A percentile compares a stretch with the other conserved stretches of the same genome.
phyloP scores from a whole-genome alignment of 2,797 vertebrate genomes.

The Momotus momota region DNA sequence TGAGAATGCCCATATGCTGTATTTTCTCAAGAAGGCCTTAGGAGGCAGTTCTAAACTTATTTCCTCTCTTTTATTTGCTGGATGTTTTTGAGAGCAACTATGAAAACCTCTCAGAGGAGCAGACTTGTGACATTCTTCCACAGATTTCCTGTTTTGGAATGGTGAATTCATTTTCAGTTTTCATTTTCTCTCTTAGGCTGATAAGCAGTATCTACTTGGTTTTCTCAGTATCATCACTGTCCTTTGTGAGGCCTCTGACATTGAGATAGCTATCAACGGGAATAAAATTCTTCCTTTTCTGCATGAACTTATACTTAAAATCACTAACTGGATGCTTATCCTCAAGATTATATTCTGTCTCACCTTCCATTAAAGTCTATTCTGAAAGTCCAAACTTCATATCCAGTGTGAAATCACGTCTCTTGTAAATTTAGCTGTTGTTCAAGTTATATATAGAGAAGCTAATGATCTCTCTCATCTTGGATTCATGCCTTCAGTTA shows the following conservation, averaged over 20 bases:
- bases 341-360: neutral
- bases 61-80: neutral
- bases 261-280: neutral
- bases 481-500: neutral
- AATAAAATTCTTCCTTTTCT: neutral
- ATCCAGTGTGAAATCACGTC: neutral
- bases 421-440: neutral
- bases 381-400: neutral
- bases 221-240: neutral
- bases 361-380: neutral
- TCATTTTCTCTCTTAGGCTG: neutral
- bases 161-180: neutral
- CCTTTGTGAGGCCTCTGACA: neutral
- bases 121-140: neutral
- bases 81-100: neutral
- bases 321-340: neutral
- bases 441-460: neutral
- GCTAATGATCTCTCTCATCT: neutral
- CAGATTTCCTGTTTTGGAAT: neutral
- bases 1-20: neutral
- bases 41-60: neutral
- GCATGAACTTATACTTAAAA: neutral
- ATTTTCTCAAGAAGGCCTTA: neutral
- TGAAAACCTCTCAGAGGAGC: neutral
- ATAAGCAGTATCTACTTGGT: neutral